Evolutionary conservation across 2,113 vertebrate species (phyloP).

Genomic region (Labrus mixtus): DNA sequence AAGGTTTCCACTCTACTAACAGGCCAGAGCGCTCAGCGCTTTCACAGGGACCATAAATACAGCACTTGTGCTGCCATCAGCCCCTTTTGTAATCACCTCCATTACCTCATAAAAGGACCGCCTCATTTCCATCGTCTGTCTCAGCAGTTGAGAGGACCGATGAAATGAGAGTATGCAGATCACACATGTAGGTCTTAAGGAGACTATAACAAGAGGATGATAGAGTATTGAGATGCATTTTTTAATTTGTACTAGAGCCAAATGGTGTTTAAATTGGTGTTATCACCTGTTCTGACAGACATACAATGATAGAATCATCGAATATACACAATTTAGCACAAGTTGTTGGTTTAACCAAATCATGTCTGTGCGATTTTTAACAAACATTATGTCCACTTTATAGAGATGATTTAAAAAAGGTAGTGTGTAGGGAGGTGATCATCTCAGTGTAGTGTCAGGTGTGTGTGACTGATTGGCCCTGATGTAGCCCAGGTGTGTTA

Average conservation of each 20-base stretch:
- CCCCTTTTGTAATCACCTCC: slow-evolving; percentile 71
- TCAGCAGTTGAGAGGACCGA: slow-evolving; percentile 61
- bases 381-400: too few relatives aligned
- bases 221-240: neutral
- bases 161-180: slow-evolving; percentile 52
- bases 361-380: too few relatives aligned
- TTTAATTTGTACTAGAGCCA: slow-evolving; percentile 10
- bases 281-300: neutral
- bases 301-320: neutral
- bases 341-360: neutral
- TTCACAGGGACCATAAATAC: slow-evolving; percentile 70
- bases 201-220: slow-evolving; percentile 4
- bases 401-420: too few relatives aligned
- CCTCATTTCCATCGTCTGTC: slow-evolving; percentile 60
- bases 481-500: too few relatives aligned
- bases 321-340: neutral
- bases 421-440: neutral
- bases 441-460: too few relatives aligned
- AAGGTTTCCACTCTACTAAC: slow-evolving; percentile 42
- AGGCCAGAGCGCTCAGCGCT: slow-evolving; percentile 49
- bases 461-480: too few relatives aligned
- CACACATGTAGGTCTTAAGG: slow-evolving; percentile 14
- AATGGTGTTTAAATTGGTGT: slow-evolving; percentile 7
- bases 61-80: slow-evolving; percentile 75
- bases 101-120: slow-evolving; percentile 66